Percentiles rank a stretch among this genome's conserved stretches.
These are phyloP conservation scores for Caenorhabditis afra DNA, from an alignment of 2,888 invertebrate genomes.

Conservation along the genomic window DNA sequence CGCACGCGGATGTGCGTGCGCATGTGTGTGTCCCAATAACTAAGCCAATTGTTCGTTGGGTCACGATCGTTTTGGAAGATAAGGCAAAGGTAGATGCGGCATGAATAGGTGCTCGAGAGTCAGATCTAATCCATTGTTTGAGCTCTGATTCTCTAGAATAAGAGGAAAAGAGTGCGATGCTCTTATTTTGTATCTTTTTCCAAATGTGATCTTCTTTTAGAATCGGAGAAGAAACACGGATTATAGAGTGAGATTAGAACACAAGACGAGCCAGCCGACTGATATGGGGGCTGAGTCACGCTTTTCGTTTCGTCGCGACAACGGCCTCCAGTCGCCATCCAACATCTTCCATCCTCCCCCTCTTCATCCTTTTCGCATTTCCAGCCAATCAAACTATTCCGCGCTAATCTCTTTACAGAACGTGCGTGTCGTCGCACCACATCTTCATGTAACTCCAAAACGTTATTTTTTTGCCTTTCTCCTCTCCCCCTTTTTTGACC, in stretches of 20 bases:
- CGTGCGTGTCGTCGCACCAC: background rate
- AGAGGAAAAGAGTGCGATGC: background rate
- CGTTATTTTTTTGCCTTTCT: background rate
- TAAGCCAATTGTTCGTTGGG: conserved; percentile 21
- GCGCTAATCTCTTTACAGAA: conserved; percentile 11
- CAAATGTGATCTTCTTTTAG: background rate
- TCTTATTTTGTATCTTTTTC: background rate
- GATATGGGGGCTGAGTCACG: conserved; percentile 30
- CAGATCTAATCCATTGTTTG: background rate
- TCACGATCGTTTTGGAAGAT: conserved; percentile 13
- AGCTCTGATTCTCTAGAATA: background rate
- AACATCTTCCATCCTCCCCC: background rate
- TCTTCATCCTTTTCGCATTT: background rate
- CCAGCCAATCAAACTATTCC: conserved; percentile 1
- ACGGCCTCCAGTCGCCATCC: background rate
- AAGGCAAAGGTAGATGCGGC: background rate
- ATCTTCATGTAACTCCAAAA: conserved; percentile 9
- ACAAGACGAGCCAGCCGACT: conserved; percentile 23
- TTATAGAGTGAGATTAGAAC: conserved; percentile 9
- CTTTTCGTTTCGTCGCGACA: too few species aligned
- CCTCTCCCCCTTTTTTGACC: conserved; percentile 9
- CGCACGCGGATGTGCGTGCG: conserved; percentile 8
- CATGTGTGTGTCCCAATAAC: conserved; percentile 23
- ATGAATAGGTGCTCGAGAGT: too few species aligned
- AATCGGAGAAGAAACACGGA: conserved; percentile 6